phyloP scores from a whole-genome alignment of 2,797 vertebrate genomes.

The Sebastes trivittatus region DNA sequence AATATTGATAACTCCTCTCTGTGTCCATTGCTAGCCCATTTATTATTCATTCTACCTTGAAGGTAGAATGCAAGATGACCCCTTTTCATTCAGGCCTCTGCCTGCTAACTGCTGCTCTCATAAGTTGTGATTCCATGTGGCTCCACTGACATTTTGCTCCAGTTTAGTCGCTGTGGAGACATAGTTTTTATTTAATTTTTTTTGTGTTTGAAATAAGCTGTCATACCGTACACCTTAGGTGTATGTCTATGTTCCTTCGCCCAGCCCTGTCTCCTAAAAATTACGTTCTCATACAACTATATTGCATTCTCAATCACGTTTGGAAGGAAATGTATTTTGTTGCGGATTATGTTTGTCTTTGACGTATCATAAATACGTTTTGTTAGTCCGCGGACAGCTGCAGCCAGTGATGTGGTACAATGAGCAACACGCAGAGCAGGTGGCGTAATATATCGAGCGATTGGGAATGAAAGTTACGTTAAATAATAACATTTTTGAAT shows the following conservation, averaged over 20 bases:
- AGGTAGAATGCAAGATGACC: conserved; percentile 86
- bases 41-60: conserved; percentile 95
- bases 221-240: neutral
- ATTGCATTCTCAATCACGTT: neutral
- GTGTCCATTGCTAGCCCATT: conserved; percentile 87
- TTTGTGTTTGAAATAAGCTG: conserved; percentile 28
- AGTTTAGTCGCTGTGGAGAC: conserved; percentile 37
- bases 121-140: conserved; percentile 51
- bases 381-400: neutral
- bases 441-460: no score
- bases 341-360: neutral
- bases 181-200: conserved; percentile 23
- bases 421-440: no score
- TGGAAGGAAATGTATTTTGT: neutral
- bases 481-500: no score
- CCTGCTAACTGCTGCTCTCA: conserved; percentile 69
- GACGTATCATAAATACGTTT: neutral
- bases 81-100: conserved; percentile 78
- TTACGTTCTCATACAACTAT: neutral
- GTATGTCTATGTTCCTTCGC: conserved; percentile 6
- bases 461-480: no score
- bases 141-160: conserved; percentile 64
- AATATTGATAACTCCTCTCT: conserved; percentile 94
- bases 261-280: neutral
- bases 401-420: no score